Evolutionary conservation across 2,797 vertebrate genomes (phyloP).

Genomic region (Pseudomugil tenellus): DNA sequence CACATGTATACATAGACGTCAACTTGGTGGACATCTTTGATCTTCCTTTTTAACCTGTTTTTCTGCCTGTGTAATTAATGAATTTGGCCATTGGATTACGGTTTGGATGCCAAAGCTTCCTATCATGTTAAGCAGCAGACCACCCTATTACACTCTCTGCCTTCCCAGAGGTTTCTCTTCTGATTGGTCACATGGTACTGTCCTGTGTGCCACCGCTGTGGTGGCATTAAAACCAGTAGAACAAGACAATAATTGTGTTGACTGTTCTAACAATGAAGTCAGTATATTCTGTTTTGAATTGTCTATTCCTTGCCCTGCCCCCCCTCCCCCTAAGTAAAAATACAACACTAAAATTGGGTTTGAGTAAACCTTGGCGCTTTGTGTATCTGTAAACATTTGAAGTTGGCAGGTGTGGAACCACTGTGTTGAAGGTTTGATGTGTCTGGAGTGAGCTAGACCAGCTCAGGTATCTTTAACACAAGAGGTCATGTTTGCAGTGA

Average conservation of each 20-base stretch:
- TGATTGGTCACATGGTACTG: constrained; percentile 85
- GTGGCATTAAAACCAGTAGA: constrained; percentile 85
- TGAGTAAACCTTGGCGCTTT: constrained; percentile 78
- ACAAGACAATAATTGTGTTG: constrained; percentile 87
- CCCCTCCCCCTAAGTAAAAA: constrained; percentile 59
- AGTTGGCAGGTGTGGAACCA: constrained; percentile 67
- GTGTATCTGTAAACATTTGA: constrained; percentile 74
- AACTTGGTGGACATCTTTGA: constrained; percentile 60
- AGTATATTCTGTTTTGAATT: constrained; percentile 80
- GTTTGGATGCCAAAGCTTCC: constrained; percentile 75
- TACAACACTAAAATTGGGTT: constrained; percentile 80
- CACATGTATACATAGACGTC: constrained; percentile 1
- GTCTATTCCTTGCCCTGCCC: constrained; percentile 40
- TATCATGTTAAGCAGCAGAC: constrained; percentile 81
- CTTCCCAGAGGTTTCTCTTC: constrained; percentile 81
- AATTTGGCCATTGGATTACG: constrained; percentile 69
- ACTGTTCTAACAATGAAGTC: constrained; percentile 85
- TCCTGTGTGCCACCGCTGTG: constrained; percentile 80
- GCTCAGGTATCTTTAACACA: constrained; percentile 71
- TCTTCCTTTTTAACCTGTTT: constrained; percentile 50
- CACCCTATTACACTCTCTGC: constrained; percentile 86
- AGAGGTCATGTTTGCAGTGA: constrained; percentile 32
- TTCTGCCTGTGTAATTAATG: constrained; percentile 53
- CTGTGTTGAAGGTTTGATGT: constrained; percentile 71
- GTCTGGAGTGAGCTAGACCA: constrained; percentile 62